Conservation (phyloP, 2,113 vertebrate species). For the Apistogramma diplotaenia region DNA sequence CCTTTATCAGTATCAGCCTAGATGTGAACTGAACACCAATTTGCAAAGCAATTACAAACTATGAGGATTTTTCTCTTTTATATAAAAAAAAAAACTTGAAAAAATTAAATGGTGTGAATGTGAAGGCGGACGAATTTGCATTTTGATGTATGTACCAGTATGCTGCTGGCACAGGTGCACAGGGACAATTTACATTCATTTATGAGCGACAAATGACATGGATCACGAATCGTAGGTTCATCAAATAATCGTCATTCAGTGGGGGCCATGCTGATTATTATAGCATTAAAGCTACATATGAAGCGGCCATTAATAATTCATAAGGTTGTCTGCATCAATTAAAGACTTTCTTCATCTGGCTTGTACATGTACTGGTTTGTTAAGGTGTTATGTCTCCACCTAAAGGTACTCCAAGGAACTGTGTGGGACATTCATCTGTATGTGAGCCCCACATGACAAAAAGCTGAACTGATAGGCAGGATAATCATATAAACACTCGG, state of each 20-base stretch:
- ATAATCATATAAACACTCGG: slow-evolving; percentile 62
- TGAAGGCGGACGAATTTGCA: slow-evolving; percentile 12
- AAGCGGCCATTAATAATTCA: slow-evolving; percentile 57
- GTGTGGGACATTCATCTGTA: background rate
- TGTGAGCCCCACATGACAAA: slow-evolving; percentile 32
- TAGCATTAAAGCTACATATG: slow-evolving; percentile 42
- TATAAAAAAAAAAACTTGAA: background rate
- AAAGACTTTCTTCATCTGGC: slow-evolving; percentile 38
- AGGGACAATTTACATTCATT: slow-evolving; percentile 8
- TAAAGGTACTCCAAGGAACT: slow-evolving; percentile 65
- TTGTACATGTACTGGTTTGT: slow-evolving; percentile 40
- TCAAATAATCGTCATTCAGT: slow-evolving; percentile 50
- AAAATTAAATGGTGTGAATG: background rate
- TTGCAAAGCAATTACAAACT: slow-evolving; percentile 37
- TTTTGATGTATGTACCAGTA: slow-evolving; percentile 14
- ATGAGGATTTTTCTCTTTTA: background rate
- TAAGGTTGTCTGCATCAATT: slow-evolving; percentile 48
- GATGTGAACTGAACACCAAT: slow-evolving; percentile 19
- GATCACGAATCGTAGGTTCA: slow-evolving; percentile 42
- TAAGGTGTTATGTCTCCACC: slow-evolving; percentile 76
- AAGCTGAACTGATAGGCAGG: slow-evolving; percentile 59
- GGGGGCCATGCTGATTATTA: slow-evolving; percentile 45
- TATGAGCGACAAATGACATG: slow-evolving; percentile 9
- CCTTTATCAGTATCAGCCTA: slow-evolving; percentile 13
- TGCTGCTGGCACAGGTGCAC: slow-evolving; percentile 5